Percentiles rank a stretch among this genome's conserved stretches.
phyloP scores from a whole-genome alignment of 2,797 vertebrate genomes.

The Thalassophryne amazonica region DNA sequence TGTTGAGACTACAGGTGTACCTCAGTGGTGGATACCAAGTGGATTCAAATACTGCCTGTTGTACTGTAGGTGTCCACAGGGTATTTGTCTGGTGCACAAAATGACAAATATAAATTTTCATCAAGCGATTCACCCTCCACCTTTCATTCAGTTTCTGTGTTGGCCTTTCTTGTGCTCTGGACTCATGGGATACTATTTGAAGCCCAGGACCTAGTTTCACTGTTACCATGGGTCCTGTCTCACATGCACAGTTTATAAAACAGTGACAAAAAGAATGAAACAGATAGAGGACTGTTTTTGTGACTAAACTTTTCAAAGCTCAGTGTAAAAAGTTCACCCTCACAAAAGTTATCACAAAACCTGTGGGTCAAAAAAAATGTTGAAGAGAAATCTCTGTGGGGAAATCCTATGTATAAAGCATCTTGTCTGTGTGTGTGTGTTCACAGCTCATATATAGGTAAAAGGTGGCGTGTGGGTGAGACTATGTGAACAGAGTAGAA shows the following conservation, averaged over 20 bases:
- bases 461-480: too few species aligned
- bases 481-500: too few species aligned
- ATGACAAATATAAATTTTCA: constrained; percentile 73
- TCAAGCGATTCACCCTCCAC: constrained; percentile 39
- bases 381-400: too few species aligned
- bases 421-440: too few species aligned
- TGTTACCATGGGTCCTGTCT: constrained; percentile 53
- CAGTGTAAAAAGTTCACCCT: constrained; percentile 15
- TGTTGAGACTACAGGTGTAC: constrained; percentile 26
- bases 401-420: too few species aligned
- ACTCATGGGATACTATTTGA: constrained; percentile 73
- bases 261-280: constrained; percentile 57
- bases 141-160: constrained; percentile 26
- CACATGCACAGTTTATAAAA: constrained; percentile 69
- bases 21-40: too few species aligned
- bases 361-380: too few species aligned
- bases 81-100: constrained; percentile 40
- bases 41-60: constrained; percentile 68
- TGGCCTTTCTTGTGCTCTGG: constrained; percentile 50
- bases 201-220: constrained; percentile 68
- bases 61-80: constrained; percentile 44
- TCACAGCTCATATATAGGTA: too few species aligned
- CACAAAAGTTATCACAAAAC: too few species aligned
- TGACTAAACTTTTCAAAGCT: constrained; percentile 23
- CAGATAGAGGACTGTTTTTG: not conserved